Evolutionary conservation across 2,888 invertebrate species (phyloP).

Genomic region (Cylloceria caligata): DNA sequence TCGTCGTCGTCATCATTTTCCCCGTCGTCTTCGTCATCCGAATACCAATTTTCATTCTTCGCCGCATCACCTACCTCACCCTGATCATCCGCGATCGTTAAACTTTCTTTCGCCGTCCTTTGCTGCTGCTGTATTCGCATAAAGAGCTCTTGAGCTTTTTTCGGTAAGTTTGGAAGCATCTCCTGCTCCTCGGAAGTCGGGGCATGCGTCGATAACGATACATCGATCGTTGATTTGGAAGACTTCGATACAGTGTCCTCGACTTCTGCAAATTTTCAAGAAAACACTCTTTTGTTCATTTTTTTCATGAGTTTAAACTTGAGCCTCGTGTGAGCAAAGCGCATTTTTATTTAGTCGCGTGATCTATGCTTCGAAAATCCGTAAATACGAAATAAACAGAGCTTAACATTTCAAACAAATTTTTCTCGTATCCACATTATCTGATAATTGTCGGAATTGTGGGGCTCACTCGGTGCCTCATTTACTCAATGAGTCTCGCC

Average conservation of each 20-base stretch:
- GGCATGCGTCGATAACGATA: slow-evolving; percentile 25
- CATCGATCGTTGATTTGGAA: not conserved
- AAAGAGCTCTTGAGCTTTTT: slow-evolving; percentile 88
- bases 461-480: too few relatives aligned
- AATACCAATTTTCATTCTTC: slow-evolving; percentile 89
- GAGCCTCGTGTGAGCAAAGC: too few relatives aligned
- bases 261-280: slow-evolving; percentile 13
- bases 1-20: slow-evolving; percentile 82
- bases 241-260: slow-evolving; percentile 29
- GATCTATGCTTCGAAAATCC: too few relatives aligned
- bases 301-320: too few relatives aligned
- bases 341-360: too few relatives aligned
- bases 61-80: slow-evolving; percentile 75
- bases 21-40: slow-evolving; percentile 92
- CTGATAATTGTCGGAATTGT: too few relatives aligned
- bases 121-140: slow-evolving; percentile 89
- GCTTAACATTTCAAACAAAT: too few relatives aligned
- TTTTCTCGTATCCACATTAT: too few relatives aligned
- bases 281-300: not conserved
- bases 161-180: slow-evolving; percentile 87
- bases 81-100: slow-evolving; percentile 84
- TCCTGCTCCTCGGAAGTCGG: slow-evolving; percentile 73
- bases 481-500: too few relatives aligned
- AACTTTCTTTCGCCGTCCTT: slow-evolving; percentile 83
- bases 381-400: too few relatives aligned